Base-by-base conservation (phyloP, 2,797 vertebrate genomes). In the Peromyscus melanophrys region DNA sequence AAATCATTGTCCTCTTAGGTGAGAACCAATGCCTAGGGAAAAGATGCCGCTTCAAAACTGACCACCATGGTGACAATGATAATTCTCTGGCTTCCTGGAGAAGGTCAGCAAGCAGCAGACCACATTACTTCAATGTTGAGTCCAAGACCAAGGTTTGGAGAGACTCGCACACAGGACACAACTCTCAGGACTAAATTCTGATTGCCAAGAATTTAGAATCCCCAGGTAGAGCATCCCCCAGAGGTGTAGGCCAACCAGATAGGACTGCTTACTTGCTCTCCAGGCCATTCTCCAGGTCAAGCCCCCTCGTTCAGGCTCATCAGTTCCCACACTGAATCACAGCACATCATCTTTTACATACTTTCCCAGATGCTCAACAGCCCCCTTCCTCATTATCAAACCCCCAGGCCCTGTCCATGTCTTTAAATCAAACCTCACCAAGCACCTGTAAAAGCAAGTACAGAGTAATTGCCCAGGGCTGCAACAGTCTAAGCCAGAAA, bases 31-130 rank as follows among this genome's bases (percentile, higher is more conserved):
- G 11, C 13, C 76, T 77, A 78, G 19, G 43, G 84, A 37, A 46
- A 82, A 90, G 84, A 92, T 76, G 14, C 25, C 59, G 87, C 52
- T 71, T 92, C 61, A 31, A 67, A 84, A 80, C 78, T 93, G 55
- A 81, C 55, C 19, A 40, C 23, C 34, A 43, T 77, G 57, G 63
- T 4, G 2, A 92, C 37, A 13, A 92, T 46, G 52, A 43, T 77
- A 75, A 89, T 75, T 83, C n/a, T 81, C 1, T 83, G 52, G 7
- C 29, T 82, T 95, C 84, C 23, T 46, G 73, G 69, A 55, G 95
- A 92, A 85, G 14, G 1, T 86, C 78, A 88, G 31, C 6, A 40
- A 61, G 37, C 34, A 71, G 94, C 34, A 78, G 40, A 78, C 63
- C n/a, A 37, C 57, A 69, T 17, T 25, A 61, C 27, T 59, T 83